phyloP scores from a whole-genome alignment of 2,888 invertebrate species.

The Octodonta nipae region DNA sequence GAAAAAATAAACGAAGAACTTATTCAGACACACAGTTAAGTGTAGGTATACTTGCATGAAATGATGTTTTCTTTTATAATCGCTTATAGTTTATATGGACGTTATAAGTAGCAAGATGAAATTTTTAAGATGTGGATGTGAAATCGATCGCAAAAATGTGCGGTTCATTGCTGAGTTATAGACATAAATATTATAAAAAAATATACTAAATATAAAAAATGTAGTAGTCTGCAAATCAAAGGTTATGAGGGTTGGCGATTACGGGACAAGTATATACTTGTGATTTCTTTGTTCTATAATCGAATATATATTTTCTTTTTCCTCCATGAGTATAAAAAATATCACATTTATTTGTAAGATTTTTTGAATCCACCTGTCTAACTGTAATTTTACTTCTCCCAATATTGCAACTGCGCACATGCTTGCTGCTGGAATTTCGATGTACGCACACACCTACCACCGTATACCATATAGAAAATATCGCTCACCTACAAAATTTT shows the following conservation, averaged over 20 bases:
- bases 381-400: too few relatives aligned
- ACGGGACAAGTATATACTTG: constrained; percentile 33
- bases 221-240: constrained; percentile 31
- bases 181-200: constrained; percentile 29
- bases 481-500: too few relatives aligned
- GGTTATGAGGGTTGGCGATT: constrained; percentile 31
- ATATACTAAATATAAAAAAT: constrained; percentile 26
- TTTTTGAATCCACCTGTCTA: too few relatives aligned
- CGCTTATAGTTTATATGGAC: constrained; percentile 30
- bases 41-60: constrained; percentile 33
- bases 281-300: constrained; percentile 34
- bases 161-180: constrained; percentile 21
- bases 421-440: too few relatives aligned
- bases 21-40: constrained; percentile 19
- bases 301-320: constrained; percentile 30
- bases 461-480: too few relatives aligned
- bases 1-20: constrained; percentile 17
- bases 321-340: constrained; percentile 25
- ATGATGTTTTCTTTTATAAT: constrained; percentile 30
- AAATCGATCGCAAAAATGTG: constrained; percentile 1
- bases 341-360: too few relatives aligned
- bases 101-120: constrained; percentile 13
- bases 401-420: too few relatives aligned
- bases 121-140: constrained; percentile 9
- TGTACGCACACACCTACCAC: too few relatives aligned